Conservation (phyloP, 1,140 invertebrate species). For the Dendroctonus valens region DNA sequence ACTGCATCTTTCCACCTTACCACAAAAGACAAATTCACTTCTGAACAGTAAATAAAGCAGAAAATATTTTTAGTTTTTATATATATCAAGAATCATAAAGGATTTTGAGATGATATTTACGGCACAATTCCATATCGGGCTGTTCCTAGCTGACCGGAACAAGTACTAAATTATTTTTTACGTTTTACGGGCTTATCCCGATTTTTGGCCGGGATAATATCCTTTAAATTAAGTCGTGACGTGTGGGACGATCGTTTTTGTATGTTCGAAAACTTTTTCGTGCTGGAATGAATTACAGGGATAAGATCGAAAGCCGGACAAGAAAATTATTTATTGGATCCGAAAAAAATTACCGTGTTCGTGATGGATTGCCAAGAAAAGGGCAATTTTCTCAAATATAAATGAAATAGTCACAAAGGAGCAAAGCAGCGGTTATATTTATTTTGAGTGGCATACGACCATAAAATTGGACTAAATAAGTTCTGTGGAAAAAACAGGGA, state of each 20-base stretch:
- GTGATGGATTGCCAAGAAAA: too few relatives aligned
- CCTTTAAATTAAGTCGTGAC: slow-evolving; percentile 19
- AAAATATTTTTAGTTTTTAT: too few relatives aligned
- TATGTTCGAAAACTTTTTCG: background rate
- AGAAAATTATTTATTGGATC: background rate
- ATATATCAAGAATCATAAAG: too few relatives aligned
- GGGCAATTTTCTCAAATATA: too few relatives aligned
- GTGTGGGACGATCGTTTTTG: slow-evolving; percentile 4
- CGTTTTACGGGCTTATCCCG: slow-evolving; percentile 10
- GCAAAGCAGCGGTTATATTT: too few relatives aligned
- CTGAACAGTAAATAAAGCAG: too few relatives aligned
- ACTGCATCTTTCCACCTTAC: too few relatives aligned
- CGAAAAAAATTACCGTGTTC: background rate
- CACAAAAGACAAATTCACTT: too few relatives aligned
- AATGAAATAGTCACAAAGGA: too few relatives aligned
- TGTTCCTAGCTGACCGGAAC: slow-evolving; percentile 4
- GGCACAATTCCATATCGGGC: background rate
- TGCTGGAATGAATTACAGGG: slow-evolving; percentile 9
- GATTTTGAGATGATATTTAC: background rate
- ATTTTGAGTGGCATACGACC: too few relatives aligned
- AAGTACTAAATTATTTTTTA: slow-evolving; percentile 20
- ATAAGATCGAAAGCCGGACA: slow-evolving; percentile 1
- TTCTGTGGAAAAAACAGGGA: too few relatives aligned
- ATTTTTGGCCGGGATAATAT: slow-evolving; percentile 16
- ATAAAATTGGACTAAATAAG: too few relatives aligned